Evolutionary conservation across 2,113 vertebrate genomes (phyloP).

Genomic region (Bothrops jararaca): DNA sequence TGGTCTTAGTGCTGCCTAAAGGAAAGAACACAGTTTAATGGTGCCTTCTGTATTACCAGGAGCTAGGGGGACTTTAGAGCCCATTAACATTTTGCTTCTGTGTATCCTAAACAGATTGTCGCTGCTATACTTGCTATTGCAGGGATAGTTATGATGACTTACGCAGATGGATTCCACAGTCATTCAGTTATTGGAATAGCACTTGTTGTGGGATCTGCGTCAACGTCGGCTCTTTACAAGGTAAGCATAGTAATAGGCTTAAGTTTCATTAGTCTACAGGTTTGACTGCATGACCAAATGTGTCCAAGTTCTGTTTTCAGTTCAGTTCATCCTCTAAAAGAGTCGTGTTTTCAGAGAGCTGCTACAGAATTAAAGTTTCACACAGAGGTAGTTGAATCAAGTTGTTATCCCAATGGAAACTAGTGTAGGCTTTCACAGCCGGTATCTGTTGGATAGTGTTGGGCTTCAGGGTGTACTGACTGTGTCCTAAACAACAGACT

Average conservation of each 20-base stretch:
- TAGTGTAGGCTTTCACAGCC: not conserved
- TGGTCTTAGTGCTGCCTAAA: not conserved
- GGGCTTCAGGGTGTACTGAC: not conserved
- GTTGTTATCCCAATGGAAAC: not conserved
- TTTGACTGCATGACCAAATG: rapidly evolving
- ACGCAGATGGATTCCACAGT: constrained; percentile 94
- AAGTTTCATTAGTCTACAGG: not conserved
- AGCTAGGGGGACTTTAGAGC: not conserved
- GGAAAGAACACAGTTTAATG: not conserved
- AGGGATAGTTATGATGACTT: constrained; percentile 98
- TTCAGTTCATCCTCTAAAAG: not conserved
- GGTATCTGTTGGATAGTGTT: not conserved
- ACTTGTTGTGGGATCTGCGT: constrained; percentile 91
- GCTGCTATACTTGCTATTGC: constrained; percentile 96
- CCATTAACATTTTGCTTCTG: constrained; percentile 39
- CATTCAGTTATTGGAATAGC: constrained; percentile 95
- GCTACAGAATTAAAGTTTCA: not conserved
- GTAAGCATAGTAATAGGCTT: constrained; percentile 59
- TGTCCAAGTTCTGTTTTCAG: not conserved
- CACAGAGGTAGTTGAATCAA: not conserved
- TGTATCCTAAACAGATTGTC: constrained; percentile 80
- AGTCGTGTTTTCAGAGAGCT: not conserved
- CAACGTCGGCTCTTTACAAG: constrained; percentile 95
- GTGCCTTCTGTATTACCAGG: not conserved
- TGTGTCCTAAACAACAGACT: not conserved